phyloP scores from a whole-genome alignment of 2,888 invertebrate genomes.

The Euphydryas editha region DNA sequence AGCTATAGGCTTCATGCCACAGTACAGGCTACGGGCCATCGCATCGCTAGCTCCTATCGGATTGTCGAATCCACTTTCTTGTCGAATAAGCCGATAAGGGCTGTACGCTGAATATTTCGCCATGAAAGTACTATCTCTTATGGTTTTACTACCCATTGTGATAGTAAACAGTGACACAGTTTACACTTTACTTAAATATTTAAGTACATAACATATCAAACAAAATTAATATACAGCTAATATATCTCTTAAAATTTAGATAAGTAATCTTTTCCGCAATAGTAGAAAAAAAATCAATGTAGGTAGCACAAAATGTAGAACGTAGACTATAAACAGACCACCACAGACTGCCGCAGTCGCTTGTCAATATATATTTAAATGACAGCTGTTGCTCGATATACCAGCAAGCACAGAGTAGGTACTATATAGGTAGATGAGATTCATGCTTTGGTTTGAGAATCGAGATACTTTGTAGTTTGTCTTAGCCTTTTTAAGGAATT shows the following conservation, averaged over 20 bases:
- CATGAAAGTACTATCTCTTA: slow-evolving; percentile 62
- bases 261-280: slow-evolving; percentile 32
- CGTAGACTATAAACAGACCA: slow-evolving; percentile 22
- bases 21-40: slow-evolving; percentile 86
- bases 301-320: slow-evolving; percentile 21
- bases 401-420: neutral
- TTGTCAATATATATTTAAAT: neutral
- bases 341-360: slow-evolving; percentile 18
- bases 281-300: slow-evolving; percentile 29
- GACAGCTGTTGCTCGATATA: slow-evolving; percentile 11
- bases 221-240: slow-evolving; percentile 20
- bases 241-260: slow-evolving; percentile 14
- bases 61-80: slow-evolving; percentile 85
- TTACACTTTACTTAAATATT: slow-evolving; percentile 30
- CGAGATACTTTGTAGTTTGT: too few species aligned
- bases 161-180: slow-evolving; percentile 31
- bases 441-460: too few species aligned
- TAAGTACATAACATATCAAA: slow-evolving; percentile 45
- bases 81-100: slow-evolving; percentile 83
- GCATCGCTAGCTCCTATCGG: slow-evolving; percentile 85
- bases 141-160: slow-evolving; percentile 63
- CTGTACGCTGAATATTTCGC: slow-evolving; percentile 76
- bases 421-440: too few species aligned
- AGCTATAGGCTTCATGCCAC: slow-evolving; percentile 86
- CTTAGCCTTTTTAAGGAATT: too few species aligned